Base-by-base conservation (phyloP, 2,888 invertebrate species). In the Drosophila infuscata region DNA sequence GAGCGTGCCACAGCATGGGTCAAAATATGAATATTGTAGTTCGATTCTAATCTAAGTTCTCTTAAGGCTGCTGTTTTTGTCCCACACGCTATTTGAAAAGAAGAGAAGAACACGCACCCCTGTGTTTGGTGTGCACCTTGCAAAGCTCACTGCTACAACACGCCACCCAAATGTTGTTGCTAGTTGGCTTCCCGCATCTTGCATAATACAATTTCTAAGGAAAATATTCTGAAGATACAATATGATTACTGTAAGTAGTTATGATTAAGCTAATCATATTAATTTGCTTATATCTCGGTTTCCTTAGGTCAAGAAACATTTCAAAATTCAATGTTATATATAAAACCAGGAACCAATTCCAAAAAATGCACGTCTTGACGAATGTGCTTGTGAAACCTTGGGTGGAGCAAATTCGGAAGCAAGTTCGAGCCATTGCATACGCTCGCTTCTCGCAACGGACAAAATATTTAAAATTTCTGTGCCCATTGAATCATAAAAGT, bases 71-170 rank as follows among this genome's bases (percentile, higher is more conserved):
- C 46, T 46, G 25, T 25, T 46, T 15, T 46, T 46, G 46, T 20
- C 46, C 46, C 46, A 8, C 46, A 15, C 46, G 46, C 60, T 91
- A 90, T 58, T 72, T 91, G 8, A 76, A 74, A 41, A 51, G 62
- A 76, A 90, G 46, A 1, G 46, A 64, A 81, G 90, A 82, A 30
- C 81, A 63, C 74, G 67, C 46, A 25, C 46, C 46, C 46, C 25
- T 46, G 46, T 46, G 46, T 46, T 46, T 46, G 46, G 46, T 46
- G 46, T 46, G 46, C 46, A 25, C 46, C 25, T 8, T 46, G 46
- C n/a, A 91, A 89, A 58, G 81, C 79, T 70, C 87, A 91, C 69
- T 91, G 91, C 77, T 91, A 80, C 52, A 60, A 60, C 36, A 60
- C 52, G 2, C 49, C 51, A 30, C 15, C 69, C 32, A 52, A 62